phyloP scores from a whole-genome alignment of 2,888 invertebrate species.

The Netelia virgata region DNA sequence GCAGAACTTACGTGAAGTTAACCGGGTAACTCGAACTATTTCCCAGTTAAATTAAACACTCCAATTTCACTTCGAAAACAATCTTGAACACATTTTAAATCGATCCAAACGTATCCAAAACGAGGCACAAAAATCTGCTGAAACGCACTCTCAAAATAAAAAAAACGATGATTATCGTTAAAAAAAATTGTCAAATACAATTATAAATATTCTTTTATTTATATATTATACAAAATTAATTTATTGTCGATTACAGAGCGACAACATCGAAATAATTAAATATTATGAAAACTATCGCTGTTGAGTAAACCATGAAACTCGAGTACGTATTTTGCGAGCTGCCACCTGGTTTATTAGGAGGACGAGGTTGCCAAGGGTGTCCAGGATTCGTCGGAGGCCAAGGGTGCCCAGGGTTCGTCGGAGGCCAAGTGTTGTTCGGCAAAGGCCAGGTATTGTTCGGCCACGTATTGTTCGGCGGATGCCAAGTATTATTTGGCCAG shows the following conservation, averaged over 20 bases:
- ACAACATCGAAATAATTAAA: background rate
- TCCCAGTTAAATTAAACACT: too few relatives aligned
- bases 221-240: slow-evolving; percentile 3
- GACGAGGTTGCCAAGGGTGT: background rate
- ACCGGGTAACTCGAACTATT: too few relatives aligned
- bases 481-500: background rate
- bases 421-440: background rate
- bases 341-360: background rate
- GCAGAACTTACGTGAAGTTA: too few relatives aligned
- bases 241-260: background rate
- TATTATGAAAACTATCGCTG: slow-evolving; percentile 8
- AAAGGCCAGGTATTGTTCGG: too few relatives aligned
- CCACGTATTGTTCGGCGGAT: background rate
- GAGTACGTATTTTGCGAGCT: slow-evolving; percentile 10
- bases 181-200: background rate
- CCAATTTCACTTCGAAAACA: too few relatives aligned
- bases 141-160: background rate
- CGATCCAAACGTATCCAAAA: too few relatives aligned
- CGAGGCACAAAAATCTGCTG: background rate
- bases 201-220: slow-evolving; percentile 2
- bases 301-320: background rate
- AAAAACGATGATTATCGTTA: too few relatives aligned
- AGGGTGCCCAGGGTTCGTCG: background rate
- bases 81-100: too few relatives aligned
- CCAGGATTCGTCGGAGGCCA: background rate